Evolutionary conservation across 1,140 invertebrate genomes (phyloP), one percentile per base, ranked within the genome.

Genomic region (Thrips palmi): DNA sequence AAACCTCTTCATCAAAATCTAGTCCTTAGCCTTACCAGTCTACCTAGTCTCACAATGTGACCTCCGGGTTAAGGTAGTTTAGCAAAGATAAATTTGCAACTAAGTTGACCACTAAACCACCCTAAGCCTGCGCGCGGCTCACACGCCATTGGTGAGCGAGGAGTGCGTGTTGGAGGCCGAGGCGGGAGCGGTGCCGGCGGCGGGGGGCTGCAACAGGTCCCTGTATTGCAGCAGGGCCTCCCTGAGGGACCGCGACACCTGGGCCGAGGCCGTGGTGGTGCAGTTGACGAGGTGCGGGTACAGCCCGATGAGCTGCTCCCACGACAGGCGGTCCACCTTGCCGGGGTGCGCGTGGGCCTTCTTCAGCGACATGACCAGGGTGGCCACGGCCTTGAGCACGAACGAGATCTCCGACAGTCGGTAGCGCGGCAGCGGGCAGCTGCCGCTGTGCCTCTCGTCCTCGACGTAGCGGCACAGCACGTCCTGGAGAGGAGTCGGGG

Each of bases 341-440:
- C 81, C 76, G 68, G 85, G 86, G 23, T 71, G 74, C 33, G 74
- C 67, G 19, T 86, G 80, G 32, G 87, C 85, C 52, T 87, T 87
- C 59, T 94, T 91, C 56, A 96, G 71, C 5, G 88, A 89, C 17
- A 82, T 71, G 2, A 93, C 74, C 14, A 97, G 63, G 0, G 91
- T 93, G 7, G 87, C 83, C 33, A 96, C 76, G 29, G 91, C 91
- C 63, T 94, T 91, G 20, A 97, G 55, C n/a, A 94, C 89, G 60
- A 93, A 94, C 25, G 87, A 86, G 55, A 96, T 91, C 63, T 97
- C 92, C 3, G 88, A 89, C 36, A 94, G 64, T 39, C 89, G 68
- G 50, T 92, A 87, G 55, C 89, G 81, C 10, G 88, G 84, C 37
- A 93, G 59, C 1, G 83, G 84, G 58, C 82, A 86, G 56, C 89